Evolutionary conservation across 2,888 invertebrate species (phyloP).

Genomic region (Dorcus hopei): DNA sequence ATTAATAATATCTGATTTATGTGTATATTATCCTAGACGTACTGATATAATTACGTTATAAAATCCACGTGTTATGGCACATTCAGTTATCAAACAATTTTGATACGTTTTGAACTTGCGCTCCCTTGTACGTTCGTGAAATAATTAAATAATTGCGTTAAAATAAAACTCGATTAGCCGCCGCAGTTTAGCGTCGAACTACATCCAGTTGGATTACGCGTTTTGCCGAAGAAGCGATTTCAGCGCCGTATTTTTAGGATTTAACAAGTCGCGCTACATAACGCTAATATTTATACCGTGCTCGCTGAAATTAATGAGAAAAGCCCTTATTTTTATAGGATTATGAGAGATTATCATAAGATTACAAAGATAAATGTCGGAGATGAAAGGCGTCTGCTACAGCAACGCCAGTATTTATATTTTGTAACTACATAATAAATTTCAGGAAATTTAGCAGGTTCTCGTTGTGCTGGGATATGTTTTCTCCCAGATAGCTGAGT

Average conservation of each 20-base stretch:
- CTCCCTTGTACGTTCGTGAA: background rate
- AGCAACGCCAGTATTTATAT: background rate
- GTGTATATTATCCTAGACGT: conserved; percentile 36
- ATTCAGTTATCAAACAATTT: background rate
- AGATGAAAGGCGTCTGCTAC: background rate
- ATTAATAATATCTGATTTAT: conserved; percentile 42
- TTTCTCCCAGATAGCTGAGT: no score
- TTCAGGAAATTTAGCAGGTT: no score
- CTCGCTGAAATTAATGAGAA: background rate
- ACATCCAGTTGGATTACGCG: background rate
- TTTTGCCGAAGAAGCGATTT: background rate
- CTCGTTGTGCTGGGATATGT: no score
- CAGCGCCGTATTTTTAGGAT: background rate
- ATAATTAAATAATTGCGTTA: background rate
- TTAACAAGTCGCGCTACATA: background rate
- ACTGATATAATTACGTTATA: conserved; percentile 39
- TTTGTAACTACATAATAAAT: background rate
- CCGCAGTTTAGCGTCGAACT: background rate
- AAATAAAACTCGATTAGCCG: background rate
- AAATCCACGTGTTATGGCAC: conserved; percentile 31
- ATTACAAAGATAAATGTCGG: background rate
- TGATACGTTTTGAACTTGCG: background rate
- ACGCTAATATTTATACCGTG: background rate
- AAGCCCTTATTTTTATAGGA: background rate
- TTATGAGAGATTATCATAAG: background rate